Evolutionary conservation across 2,797 vertebrate species (phyloP), one percentile per base, ranked within the genome.

Genomic region (Gymnoscopelus microlampas): DNA sequence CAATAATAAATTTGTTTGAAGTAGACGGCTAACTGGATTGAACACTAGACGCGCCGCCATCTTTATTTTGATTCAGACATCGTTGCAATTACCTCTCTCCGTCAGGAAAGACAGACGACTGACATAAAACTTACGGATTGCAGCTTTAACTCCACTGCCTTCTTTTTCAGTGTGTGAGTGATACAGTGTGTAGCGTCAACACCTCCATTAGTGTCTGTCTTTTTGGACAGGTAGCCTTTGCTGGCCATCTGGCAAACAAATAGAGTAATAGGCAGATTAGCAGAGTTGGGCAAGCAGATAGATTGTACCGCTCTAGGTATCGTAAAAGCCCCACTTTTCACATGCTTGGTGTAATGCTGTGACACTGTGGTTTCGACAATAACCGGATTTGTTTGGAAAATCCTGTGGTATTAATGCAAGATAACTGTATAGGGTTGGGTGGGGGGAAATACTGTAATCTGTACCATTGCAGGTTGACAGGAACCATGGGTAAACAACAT

Each of bases 151-250:
- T 66, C 19, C 8, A 15, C 58, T 29, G 48, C n/a, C 15, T 62
- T 55, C 15, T 58, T 55, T 58, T 1, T 26, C 49, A 58, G 23
- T 54, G 15, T 47, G 24, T 63, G 56, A 63, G 9, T 57, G 14
- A 44, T 44, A 10, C 39, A 9, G 9, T 60, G 51, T 64, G 10
- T 32, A 2, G 69, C 71, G 32, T 68, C 70, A 67, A n/a, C 65
- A 50, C 39, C 48, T 49, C 65, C 60, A 3, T 74, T n/a, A 68
- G 8, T 76, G 58, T 55, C 61, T 61, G 19, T 74, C 29, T 83
- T 47, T 58, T 54, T 44, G 64, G 26, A 50, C 14, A 12, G 12
- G 55, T 55, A 48, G 68, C 65, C 67, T 53, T 53, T 2, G 39
- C 39, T 3, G 39, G 39, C 39, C 39, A 44, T 44, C 39, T 44